These are phyloP conservation scores for Amniataba percoides DNA, from an alignment of 2,797 vertebrate genomes.

Conservation along the genomic window DNA sequence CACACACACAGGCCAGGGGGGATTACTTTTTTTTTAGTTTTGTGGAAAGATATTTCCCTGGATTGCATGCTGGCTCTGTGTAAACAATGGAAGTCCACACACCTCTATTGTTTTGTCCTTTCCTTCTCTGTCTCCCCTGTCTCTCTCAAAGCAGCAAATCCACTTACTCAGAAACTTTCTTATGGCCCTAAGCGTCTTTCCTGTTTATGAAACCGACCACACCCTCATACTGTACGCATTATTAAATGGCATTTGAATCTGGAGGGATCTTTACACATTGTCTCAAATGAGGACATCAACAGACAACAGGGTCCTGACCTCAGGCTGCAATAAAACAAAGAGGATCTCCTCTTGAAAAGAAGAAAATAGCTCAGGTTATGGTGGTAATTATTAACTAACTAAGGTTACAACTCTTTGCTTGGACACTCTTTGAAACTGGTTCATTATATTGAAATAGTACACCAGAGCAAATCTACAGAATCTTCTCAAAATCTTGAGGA, in stretches of 20 bases:
- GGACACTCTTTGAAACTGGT: slow-evolving; percentile 5
- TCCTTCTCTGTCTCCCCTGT: slow-evolving; percentile 61
- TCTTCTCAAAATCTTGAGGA: background rate
- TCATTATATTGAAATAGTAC: background rate
- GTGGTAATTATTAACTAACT: slow-evolving; percentile 46
- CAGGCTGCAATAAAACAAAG: slow-evolving; percentile 47
- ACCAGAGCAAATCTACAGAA: background rate
- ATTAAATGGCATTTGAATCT: slow-evolving; percentile 52
- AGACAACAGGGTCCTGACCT: slow-evolving; percentile 40
- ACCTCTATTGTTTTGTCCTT: slow-evolving; percentile 70
- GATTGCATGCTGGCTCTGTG: slow-evolving; percentile 61
- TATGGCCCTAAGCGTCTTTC: slow-evolving; percentile 65
- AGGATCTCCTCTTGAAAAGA: slow-evolving; percentile 20
- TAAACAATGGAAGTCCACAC: slow-evolving; percentile 70
- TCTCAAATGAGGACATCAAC: slow-evolving; percentile 54
- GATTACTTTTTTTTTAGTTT: slow-evolving; percentile 57
- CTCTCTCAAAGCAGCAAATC: slow-evolving; percentile 51
- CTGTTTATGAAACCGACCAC: slow-evolving; percentile 74
- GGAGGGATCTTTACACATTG: slow-evolving; percentile 51
- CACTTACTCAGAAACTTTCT: slow-evolving; percentile 55
- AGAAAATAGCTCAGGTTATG: slow-evolving; percentile 38
- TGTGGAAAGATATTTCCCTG: slow-evolving; percentile 72
- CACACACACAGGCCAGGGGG: slow-evolving; percentile 10
- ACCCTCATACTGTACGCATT: slow-evolving; percentile 59
- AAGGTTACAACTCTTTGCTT: slow-evolving; percentile 40